phyloP scores from a whole-genome alignment of 2,797 vertebrate species.

The Aldrovandia affinis region DNA sequence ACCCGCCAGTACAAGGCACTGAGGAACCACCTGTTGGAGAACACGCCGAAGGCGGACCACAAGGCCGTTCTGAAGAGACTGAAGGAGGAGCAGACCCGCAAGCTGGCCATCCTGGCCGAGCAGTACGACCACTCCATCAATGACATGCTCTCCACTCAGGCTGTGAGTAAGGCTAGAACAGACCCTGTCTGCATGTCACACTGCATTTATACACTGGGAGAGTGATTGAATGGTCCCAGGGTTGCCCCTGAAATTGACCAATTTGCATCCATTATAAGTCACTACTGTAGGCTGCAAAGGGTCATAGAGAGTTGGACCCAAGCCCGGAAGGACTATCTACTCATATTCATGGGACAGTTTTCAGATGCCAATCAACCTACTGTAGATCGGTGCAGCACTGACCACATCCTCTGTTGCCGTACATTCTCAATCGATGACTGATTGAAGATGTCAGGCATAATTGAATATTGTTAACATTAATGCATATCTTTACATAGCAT shows the following conservation, averaged over 20 bases:
- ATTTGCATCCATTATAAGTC: neutral
- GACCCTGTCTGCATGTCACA: neutral
- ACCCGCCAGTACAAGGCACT: slow-evolving; percentile 93
- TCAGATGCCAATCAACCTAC: neutral
- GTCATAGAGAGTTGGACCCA: neutral
- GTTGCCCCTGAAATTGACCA: neutral
- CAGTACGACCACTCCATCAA: slow-evolving; percentile 97
- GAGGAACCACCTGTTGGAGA: slow-evolving; percentile 90
- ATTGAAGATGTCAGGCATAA: neutral
- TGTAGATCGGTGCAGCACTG: neutral
- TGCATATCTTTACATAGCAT: too few relatives aligned
- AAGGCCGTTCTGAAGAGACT: slow-evolving; percentile 90
- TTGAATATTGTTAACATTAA: too few relatives aligned
- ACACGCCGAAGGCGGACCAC: slow-evolving; percentile 90
- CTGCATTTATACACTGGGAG: neutral
- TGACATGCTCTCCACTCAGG: slow-evolving; percentile 94
- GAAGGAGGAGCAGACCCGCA: slow-evolving; percentile 93
- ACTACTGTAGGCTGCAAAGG: neutral
- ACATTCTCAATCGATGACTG: neutral
- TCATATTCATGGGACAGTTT: neutral
- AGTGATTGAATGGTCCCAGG: too few relatives aligned
- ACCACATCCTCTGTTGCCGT: neutral
- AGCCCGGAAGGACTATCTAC: neutral
- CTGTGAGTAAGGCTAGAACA: slow-evolving; percentile 78
- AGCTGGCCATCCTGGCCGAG: slow-evolving; percentile 90